phyloP scores from a whole-genome alignment of 2,113 vertebrate genomes.

The Poeciliopsis turrubarensis region DNA sequence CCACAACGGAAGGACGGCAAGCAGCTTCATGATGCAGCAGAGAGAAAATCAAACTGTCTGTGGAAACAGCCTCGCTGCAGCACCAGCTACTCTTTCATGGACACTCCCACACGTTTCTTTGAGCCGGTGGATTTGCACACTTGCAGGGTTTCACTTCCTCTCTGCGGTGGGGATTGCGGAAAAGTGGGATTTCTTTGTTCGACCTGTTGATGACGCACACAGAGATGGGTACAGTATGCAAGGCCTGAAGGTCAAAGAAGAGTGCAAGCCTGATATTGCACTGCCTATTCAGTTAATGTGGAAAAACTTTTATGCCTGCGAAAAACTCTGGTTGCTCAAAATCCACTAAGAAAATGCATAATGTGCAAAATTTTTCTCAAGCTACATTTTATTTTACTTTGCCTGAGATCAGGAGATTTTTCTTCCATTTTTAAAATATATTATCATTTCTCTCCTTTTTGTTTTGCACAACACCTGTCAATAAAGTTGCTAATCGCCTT shows the following conservation, averaged over 20 bases:
- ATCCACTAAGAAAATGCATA: background rate
- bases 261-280: background rate
- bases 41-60: background rate
- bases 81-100: slow-evolving; percentile 3
- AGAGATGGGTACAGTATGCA: background rate
- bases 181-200: background rate
- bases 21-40: slow-evolving; percentile 47
- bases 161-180: background rate
- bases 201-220: background rate
- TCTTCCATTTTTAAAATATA: background rate
- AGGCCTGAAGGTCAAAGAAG: no score
- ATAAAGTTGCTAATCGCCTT: no score
- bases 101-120: slow-evolving; percentile 8
- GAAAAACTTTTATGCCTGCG: background rate
- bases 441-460: background rate
- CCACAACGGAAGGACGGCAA: slow-evolving; percentile 18
- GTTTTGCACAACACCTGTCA: background rate
- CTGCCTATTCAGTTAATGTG: background rate
- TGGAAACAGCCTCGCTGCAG: background rate
- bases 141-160: slow-evolving; percentile 34
- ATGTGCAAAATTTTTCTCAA: background rate
- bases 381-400: background rate
- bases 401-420: background rate
- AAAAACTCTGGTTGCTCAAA: background rate
- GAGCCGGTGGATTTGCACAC: background rate